Conservation (phyloP, 2,113 vertebrate species). For the Lathamus discolor region DNA sequence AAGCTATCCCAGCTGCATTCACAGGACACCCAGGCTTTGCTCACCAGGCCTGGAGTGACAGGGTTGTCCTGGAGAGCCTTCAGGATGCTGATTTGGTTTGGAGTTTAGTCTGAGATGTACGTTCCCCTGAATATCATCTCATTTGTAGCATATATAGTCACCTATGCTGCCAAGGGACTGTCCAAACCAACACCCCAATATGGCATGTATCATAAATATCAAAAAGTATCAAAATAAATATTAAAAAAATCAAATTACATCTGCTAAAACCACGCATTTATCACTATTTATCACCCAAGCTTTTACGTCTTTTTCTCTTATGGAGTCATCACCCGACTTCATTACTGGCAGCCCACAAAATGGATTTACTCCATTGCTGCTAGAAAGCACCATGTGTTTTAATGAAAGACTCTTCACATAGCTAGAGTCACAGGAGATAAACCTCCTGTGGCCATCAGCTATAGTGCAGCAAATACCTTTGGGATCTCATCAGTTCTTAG, state of each 20-base stretch:
- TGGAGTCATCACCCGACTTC: not conserved
- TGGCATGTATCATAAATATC: fast-evolving
- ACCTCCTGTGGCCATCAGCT: not conserved
- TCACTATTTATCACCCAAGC: not conserved
- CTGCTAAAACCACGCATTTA: not conserved
- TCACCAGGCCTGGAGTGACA: not conserved
- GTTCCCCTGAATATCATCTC: not conserved
- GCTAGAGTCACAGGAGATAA: not conserved
- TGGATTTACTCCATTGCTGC: not conserved
- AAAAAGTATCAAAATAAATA: not conserved
- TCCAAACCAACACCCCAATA: not conserved
- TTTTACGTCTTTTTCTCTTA: not conserved
- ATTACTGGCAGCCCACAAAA: not conserved
- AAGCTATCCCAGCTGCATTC: not conserved
- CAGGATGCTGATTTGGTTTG: not conserved
- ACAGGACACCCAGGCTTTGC: not conserved
- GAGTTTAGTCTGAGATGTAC: not conserved
- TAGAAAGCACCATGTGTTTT: not conserved
- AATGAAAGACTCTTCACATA: not conserved
- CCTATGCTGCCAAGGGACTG: not conserved
- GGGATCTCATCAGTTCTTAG: not conserved
- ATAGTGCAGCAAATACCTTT: not conserved
- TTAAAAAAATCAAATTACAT: not conserved
- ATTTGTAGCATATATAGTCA: not conserved
- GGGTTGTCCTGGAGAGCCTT: not conserved